Base-by-base conservation (phyloP, 2,113 vertebrate species). In the Phocoena phocoena region DNA sequence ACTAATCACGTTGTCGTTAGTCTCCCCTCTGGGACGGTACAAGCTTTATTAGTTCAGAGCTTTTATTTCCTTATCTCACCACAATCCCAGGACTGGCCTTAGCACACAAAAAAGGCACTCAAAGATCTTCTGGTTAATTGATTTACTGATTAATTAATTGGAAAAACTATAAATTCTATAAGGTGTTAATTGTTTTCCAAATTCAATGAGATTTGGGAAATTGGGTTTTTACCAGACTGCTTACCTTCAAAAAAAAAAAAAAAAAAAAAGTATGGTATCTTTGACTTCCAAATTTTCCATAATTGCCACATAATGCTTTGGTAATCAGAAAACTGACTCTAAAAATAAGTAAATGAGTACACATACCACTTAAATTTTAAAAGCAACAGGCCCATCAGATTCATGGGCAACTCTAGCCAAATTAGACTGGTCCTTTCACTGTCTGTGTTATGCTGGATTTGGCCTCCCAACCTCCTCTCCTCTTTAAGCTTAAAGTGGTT, bases 101-200 rank as follows among this genome's bases (percentile, higher is more conserved):
- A 87, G 79, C 55, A 28, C 68, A 87, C 68, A 74, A 76, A 25
- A 85, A 71, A 94, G 50, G 26, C 82, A 89, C 58, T 86, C 92
- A 47, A 83, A 96, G 77, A 92, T 70, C 83, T 95, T 80, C 77
- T 58, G 36, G 62, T 85, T 96, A 90, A 97, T 31, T 97, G 83
- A 97, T 95, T 95, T 95, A 96, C 73, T 92, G 83, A 97, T 96
- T 95, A 88, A 90, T 97, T 97, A 97, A 97, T 92, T 93, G 58
- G 41, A 93, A 96, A 97, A 96, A 50, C 95, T 92, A 87, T 90
- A 89, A 71, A 87, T 80, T 93, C 73, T 79, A 47, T 93, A 92
- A 76, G 36, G 21, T 88, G 50, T 68, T 88, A 28, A 76, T 55
- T 58, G 25, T 90, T 97, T 96, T 88, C 36, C 93, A 91, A 95